Percentiles rank a stretch among this genome's conserved stretches.
Evolutionary conservation across 2,888 invertebrate species (phyloP).

Genomic region (Aelia acuminata): DNA sequence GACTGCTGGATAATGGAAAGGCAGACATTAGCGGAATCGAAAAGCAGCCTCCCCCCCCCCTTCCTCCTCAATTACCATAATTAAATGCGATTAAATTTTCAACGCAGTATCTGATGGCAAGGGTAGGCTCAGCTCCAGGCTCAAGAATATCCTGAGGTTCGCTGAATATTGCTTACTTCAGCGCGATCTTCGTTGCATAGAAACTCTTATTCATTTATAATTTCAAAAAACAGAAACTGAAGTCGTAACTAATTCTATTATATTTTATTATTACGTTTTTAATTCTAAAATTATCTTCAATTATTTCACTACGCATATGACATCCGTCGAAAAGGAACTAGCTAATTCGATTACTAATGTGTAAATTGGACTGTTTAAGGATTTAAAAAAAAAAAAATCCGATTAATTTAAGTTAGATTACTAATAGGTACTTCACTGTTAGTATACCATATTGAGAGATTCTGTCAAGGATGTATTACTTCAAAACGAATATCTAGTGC

Average conservation of each 20-base stretch:
- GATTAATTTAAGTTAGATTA: no score
- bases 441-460: no score
- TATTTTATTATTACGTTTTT: no score
- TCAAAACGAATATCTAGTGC: no score
- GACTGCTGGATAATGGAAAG: neutral
- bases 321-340: no score
- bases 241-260: no score
- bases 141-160: neutral
- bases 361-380: no score
- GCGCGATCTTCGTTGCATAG: neutral
- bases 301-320: neutral
- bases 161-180: neutral
- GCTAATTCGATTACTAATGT: no score
- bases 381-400: no score
- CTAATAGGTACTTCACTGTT: no score
- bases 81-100: constrained; percentile 33
- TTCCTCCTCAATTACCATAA: constrained; percentile 36
- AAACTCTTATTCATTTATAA: neutral
- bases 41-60: neutral
- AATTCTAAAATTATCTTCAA: neutral
- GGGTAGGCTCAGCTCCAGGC: neutral
- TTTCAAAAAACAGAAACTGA: neutral
- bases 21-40: constrained; percentile 13
- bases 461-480: no score
- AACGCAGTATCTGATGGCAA: neutral